A percentile compares a stretch with the other conserved stretches of the same genome.
These are phyloP conservation scores for Rousettus madagascariensis DNA, from an alignment of 2,797 vertebrate species.

Conservation along the genomic window DNA sequence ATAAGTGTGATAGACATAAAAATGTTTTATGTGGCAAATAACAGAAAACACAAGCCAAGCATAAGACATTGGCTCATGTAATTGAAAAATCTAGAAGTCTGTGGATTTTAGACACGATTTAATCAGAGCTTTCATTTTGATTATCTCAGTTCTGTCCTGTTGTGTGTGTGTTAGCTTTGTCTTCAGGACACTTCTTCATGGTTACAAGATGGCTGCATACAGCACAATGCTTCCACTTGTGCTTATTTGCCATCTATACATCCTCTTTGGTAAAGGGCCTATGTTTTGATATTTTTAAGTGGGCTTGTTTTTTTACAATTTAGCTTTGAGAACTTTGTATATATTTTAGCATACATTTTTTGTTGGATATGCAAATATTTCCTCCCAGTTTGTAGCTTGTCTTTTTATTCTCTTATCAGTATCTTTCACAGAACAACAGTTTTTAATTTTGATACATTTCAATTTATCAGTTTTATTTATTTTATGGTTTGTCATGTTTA, in stretches of 20 bases:
- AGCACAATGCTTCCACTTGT: constrained; percentile 17
- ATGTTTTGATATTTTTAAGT: constrained; percentile 44
- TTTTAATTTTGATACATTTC: constrained; percentile 30
- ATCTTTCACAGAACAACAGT: not conserved
- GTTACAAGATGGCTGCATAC: constrained; percentile 7
- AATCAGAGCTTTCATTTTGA: not conserved
- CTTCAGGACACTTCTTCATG: constrained; percentile 21
- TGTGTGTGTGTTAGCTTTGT: not conserved
- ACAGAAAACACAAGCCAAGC: constrained; percentile 37
- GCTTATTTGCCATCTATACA: constrained; percentile 22
- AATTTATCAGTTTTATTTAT: constrained; percentile 18
- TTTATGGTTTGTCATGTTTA: constrained; percentile 13
- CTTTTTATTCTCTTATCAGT: constrained; percentile 5
- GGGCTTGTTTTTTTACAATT: not conserved
- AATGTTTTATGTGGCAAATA: constrained; percentile 51
- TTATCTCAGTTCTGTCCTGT: not conserved
- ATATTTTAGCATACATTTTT: not conserved
- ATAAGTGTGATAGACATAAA: not conserved
- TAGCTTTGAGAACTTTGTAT: constrained; percentile 42
- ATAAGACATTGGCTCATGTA: not conserved
- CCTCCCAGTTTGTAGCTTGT: not conserved
- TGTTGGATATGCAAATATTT: constrained; percentile 35
- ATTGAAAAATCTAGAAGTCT: not conserved
- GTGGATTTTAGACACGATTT: constrained; percentile 28
- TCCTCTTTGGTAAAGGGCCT: not conserved